These are phyloP conservation scores for Bradypus variegatus DNA, from an alignment of 2,797 vertebrate species.

Conservation along the genomic window DNA sequence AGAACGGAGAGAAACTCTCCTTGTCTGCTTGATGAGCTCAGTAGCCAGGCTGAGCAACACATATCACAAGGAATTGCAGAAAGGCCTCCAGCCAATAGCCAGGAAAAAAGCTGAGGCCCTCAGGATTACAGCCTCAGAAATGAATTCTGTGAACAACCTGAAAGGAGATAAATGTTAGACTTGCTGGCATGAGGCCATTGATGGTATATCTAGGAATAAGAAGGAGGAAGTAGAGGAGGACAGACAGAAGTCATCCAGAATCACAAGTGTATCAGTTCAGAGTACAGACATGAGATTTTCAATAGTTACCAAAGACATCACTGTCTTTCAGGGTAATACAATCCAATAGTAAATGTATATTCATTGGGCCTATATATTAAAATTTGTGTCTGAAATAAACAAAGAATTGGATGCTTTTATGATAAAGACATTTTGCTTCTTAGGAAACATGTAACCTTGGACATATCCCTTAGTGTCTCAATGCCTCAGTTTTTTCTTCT, in stretches of 20 bases:
- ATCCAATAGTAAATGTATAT: not conserved
- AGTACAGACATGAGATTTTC: not conserved
- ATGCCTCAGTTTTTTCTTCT: not conserved
- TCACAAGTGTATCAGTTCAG: not conserved
- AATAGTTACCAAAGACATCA: not conserved
- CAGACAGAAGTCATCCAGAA: not conserved
- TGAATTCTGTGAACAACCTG: not conserved
- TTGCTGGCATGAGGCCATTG: not conserved
- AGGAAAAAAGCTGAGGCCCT: no score
- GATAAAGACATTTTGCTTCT: not conserved
- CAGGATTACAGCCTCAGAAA: not conserved
- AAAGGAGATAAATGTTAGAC: not conserved
- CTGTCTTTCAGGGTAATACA: not conserved
- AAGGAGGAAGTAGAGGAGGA: not conserved
- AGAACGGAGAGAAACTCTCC: not conserved
- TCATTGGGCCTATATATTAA: not conserved
- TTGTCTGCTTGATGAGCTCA: not conserved
- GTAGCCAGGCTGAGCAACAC: not conserved
- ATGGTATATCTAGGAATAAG: no score
- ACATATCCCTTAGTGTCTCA: not conserved
- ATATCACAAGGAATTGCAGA: no score
- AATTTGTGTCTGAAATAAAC: not conserved
- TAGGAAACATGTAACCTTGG: not conserved
- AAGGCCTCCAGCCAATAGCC: not conserved
- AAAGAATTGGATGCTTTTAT: not conserved